Conservation (phyloP, 2,113 vertebrate genomes). For the Echinops telfairi region DNA sequence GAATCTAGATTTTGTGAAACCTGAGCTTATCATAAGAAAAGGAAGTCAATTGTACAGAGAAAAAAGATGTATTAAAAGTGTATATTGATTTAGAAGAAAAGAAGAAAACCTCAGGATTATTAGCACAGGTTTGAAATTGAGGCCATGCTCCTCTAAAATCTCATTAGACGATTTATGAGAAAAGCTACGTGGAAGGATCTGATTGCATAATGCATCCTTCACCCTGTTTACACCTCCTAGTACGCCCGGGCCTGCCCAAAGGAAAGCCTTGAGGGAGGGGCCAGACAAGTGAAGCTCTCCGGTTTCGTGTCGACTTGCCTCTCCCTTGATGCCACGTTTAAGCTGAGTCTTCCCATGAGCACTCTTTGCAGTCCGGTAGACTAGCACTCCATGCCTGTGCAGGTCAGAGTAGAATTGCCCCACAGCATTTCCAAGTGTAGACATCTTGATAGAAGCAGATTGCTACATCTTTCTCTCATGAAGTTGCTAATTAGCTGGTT, state of each 20-base stretch:
- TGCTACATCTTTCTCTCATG: neutral
- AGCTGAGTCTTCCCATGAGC: neutral
- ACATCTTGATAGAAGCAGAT: neutral
- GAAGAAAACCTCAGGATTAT: neutral
- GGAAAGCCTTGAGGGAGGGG: neutral
- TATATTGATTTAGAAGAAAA: slow-evolving; percentile 22
- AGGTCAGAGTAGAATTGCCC: neutral
- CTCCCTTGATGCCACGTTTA: neutral
- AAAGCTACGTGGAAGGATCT: neutral
- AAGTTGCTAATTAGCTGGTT: neutral
- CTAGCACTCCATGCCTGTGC: neutral
- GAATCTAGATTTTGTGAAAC: neutral
- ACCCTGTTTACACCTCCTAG: accelerated
- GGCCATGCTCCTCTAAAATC: neutral
- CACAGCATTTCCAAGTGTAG: neutral
- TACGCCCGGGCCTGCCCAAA: neutral
- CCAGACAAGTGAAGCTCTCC: neutral
- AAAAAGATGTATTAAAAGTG: neutral
- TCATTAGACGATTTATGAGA: neutral
- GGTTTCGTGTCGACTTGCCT: neutral
- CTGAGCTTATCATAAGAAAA: neutral
- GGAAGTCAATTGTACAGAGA: neutral
- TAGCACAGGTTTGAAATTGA: neutral
- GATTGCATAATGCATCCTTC: neutral
- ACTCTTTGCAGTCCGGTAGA: neutral